These are phyloP conservation scores for Drosophila neutralis DNA, from an alignment of 2,888 invertebrate species.

Conservation along the genomic window DNA sequence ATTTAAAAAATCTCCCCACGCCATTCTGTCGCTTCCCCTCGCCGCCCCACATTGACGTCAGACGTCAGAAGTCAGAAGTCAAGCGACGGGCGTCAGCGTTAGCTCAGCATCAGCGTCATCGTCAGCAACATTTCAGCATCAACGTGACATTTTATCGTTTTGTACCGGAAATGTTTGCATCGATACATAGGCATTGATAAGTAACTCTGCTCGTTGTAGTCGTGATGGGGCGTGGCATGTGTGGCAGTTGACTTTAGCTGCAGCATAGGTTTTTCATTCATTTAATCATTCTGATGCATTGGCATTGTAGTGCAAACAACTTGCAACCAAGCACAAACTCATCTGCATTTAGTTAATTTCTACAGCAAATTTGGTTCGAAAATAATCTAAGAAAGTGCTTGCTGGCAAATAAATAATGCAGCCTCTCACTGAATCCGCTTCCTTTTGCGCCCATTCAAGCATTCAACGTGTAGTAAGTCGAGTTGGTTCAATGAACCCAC, in stretches of 20 bases:
- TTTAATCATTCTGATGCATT: slow-evolving; percentile 58
- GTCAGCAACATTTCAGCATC: slow-evolving; percentile 41
- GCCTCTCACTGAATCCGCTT: slow-evolving; percentile 20
- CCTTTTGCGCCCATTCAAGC: slow-evolving; percentile 28
- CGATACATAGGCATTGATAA: slow-evolving; percentile 64
- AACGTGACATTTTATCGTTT: slow-evolving; percentile 80
- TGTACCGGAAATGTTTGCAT: slow-evolving; percentile 76
- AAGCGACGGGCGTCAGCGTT: slow-evolving; percentile 26
- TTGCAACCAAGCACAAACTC: slow-evolving; percentile 12
- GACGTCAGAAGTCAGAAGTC: slow-evolving; percentile 45
- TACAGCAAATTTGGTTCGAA: slow-evolving; percentile 41
- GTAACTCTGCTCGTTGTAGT: slow-evolving; percentile 8
- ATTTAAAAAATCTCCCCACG: slow-evolving; percentile 16
- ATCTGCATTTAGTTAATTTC: slow-evolving; percentile 58
- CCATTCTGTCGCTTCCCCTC: not conserved
- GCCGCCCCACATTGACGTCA: slow-evolving; percentile 43
- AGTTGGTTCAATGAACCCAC: slow-evolving; percentile 10
- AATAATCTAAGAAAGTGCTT: slow-evolving; percentile 61
- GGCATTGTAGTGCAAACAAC: slow-evolving; percentile 26
- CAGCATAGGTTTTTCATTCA: slow-evolving; percentile 34
- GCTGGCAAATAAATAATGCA: slow-evolving; percentile 22
- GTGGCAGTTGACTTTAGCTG: slow-evolving; percentile 1
- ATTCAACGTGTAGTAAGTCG: slow-evolving; percentile 12
- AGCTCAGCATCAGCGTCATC: slow-evolving; percentile 44
- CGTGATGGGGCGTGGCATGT: slow-evolving; percentile 20